phyloP scores from a whole-genome alignment of 1,140 invertebrate species.

The Pogonomyrmex californicus region DNA sequence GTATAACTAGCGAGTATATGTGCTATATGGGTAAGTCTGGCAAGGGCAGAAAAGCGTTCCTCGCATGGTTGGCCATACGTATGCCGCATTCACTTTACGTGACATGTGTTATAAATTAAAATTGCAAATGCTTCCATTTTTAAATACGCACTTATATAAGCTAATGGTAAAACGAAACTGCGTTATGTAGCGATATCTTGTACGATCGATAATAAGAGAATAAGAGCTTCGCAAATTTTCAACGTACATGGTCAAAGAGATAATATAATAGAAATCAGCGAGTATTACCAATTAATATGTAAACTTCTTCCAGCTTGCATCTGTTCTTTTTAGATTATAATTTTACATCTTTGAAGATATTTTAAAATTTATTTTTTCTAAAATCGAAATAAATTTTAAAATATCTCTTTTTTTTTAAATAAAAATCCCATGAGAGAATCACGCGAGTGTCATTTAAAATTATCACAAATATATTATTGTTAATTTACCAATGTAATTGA shows the following conservation, averaged over 20 bases:
- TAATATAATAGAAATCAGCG: background rate
- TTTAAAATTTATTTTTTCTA: background rate
- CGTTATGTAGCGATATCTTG: background rate
- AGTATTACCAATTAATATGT: background rate
- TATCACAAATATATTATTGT: background rate
- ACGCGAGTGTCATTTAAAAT: background rate
- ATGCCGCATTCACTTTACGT: background rate
- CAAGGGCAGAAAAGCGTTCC: background rate
- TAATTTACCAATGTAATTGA: background rate
- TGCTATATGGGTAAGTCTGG: background rate
- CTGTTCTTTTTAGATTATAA: background rate
- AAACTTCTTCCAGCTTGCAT: background rate
- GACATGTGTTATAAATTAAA: slow-evolving; percentile 28
- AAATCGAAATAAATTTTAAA: background rate
- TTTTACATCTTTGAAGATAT: background rate
- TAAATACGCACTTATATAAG: slow-evolving; percentile 8
- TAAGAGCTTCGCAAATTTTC: background rate
- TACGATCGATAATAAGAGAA: background rate
- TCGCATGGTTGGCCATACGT: background rate
- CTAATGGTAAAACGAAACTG: slow-evolving; percentile 1
- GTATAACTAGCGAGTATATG: background rate
- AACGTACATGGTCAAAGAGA: background rate
- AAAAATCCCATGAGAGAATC: background rate
- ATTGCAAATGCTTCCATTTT: slow-evolving; percentile 35
- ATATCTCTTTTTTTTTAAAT: too few species aligned